phyloP scores from a whole-genome alignment of 2,113 vertebrate species.

The Perognathus longimembris region DNA sequence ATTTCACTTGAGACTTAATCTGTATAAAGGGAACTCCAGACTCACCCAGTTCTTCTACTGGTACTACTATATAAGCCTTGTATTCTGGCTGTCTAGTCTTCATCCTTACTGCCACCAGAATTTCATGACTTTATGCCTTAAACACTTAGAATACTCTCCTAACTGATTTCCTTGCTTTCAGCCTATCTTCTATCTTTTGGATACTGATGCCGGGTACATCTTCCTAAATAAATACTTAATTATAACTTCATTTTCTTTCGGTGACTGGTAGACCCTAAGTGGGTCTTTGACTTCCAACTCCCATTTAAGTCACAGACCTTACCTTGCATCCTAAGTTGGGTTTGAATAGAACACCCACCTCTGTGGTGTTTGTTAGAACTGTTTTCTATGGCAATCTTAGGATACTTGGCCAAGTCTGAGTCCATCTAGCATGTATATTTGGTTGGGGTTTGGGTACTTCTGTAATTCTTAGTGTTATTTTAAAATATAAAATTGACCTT shows the following conservation, averaged over 20 bases:
- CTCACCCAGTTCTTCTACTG: neutral
- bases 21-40: conserved; percentile 6
- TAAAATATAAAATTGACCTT: neutral
- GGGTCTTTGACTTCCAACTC: neutral
- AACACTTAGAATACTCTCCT: neutral
- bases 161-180: neutral
- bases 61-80: neutral
- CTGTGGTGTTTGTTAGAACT: neutral
- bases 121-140: neutral
- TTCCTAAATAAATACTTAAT: neutral
- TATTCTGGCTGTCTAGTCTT: neutral
- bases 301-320: neutral
- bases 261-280: neutral
- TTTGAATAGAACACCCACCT: neutral
- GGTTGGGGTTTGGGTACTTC: neutral
- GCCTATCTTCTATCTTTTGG: neutral
- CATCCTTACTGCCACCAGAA: neutral
- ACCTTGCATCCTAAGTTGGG: neutral
- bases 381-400: neutral
- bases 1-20: conserved; percentile 10
- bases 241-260: neutral
- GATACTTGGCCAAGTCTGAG: neutral
- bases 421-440: neutral
- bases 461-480: conserved; percentile 7
- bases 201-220: neutral